Base-by-base conservation (phyloP, 2,888 invertebrate species). In the Therioaphis trifolii region DNA sequence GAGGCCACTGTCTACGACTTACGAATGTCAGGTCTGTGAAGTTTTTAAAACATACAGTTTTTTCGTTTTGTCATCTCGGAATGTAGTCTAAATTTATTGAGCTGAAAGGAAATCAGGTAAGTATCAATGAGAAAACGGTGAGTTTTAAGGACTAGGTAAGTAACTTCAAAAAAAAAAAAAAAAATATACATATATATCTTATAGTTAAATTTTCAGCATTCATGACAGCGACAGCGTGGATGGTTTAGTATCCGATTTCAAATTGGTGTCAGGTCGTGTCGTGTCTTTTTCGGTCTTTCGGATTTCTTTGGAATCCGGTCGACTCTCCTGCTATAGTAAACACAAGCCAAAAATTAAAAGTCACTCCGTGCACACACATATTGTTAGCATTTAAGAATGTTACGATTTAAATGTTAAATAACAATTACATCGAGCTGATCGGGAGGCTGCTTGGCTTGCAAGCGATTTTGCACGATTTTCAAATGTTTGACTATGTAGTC, bases 401-500 rank as follows among this genome's bases (percentile, higher is more conserved):
- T n/a, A n/a, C n/a, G n/a, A n/a, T 12, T 15, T 58, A 24, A 29
- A 49, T 63, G 21, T 4, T 7, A 4, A 9, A 27, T 2, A n/a
- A 40, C 0, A 24, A 69, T 49, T 82, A 82, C 80, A 35, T 72
- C 49, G 35, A 82, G 58, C 29, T 74, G 71, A 24, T 82, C 72
- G 0, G 80, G 35, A 15, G 63, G 46, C 35, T 82, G 80, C 74
- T 82, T 82, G 7, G 80, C 80, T 4, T 63, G 80, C 24, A 82
- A 82, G 11, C 87, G 82, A 29, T 86, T 86, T 86, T 94, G 92
- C 24, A 98, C 97, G 78, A 98, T 97, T 86, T 94, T 93, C 61
- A 98, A 91, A 88, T 98, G 98, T 21, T 95, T 92, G 82, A 93
- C 91, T 63, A 98, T 95, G 90, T 98, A 98, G 87, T 95, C 95